Evolutionary conservation across 1,140 invertebrate genomes (phyloP), one percentile per base, ranked within the genome.

Genomic region (Saccostrea glomerata): DNA sequence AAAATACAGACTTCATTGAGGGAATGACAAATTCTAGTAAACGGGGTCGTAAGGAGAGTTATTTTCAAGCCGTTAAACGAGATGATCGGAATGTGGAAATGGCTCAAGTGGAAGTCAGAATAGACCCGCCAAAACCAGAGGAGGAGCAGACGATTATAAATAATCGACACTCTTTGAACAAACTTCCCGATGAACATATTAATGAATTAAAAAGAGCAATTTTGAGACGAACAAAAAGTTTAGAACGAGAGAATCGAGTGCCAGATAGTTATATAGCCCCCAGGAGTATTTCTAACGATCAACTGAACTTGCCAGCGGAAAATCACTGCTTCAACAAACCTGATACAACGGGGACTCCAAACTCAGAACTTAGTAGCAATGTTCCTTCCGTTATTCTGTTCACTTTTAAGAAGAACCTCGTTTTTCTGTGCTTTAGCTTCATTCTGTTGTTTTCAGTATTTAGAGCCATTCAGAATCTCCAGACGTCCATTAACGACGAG

Each of bases 371-470:
- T 20, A 90, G 89, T 56, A 90, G 90, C 54, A 90, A 87, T 85
- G 85, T 90, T 12, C 90, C 90, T 17, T 89, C 89, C 3, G 77
- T 91, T 6, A 87, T 91, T 55, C 73, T 90, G 1, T 91, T 93
- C 70, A 91, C 92, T n/a, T 93, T 92, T 66, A 92, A 92, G 87
- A 94, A 94, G 89, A 95, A 95, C 82, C 88, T 95, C 23, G 90
- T 94, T 56, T 92, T 95, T 84, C 86, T 95, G 23, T 94, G 94
- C 83, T 85, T 93, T 15, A 93, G 94, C 89, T 94, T 95, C 86
- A 94, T 95, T 56, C 90, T 94, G 15, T 90, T 94, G n/a, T 95
- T 94, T 90, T 93, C 94, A 23, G 93, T 93, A 54, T 95, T 94
- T 85, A 89, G 94, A 83, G 94, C 94, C 36, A 94, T 94, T 87